A percentile compares a stretch with the other conserved stretches of the same genome.
Evolutionary conservation across 2,888 invertebrate genomes (phyloP).

Genomic region (Drosophila falleni): DNA sequence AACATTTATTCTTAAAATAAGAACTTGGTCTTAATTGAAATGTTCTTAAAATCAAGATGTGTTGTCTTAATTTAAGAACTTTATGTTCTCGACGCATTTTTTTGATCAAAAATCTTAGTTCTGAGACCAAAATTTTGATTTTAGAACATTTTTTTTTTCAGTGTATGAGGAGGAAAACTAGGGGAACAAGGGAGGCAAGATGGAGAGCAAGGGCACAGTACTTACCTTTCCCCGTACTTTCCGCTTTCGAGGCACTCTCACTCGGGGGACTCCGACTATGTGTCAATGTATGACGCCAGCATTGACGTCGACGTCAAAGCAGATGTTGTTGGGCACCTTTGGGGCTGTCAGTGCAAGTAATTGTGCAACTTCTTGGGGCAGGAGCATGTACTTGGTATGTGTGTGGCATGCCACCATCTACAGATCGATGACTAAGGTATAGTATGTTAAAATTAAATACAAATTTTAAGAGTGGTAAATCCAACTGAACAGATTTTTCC

Average conservation of each 20-base stretch:
- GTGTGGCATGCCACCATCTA: slow-evolving; percentile 6
- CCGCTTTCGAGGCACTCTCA: slow-evolving; percentile 1
- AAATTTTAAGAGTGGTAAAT: neutral
- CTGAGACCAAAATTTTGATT: no score
- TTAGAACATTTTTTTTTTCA: no score
- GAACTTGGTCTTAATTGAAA: no score
- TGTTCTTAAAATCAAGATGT: no score
- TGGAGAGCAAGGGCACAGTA: slow-evolving; percentile 1
- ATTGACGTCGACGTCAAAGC: slow-evolving; percentile 16
- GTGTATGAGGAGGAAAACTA: no score
- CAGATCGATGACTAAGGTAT: neutral
- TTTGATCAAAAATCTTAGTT: no score
- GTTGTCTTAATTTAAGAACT: no score
- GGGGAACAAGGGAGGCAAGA: neutral
- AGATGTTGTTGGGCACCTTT: slow-evolving; percentile 62
- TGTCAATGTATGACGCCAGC: slow-evolving; percentile 74
- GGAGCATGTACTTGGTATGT: slow-evolving; percentile 12
- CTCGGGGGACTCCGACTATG: slow-evolving; percentile 32
- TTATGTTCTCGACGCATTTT: no score
- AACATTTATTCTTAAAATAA: no score
- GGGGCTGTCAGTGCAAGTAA: slow-evolving; percentile 56
- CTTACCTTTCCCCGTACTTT: slow-evolving; percentile 14
- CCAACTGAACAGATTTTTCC: neutral
- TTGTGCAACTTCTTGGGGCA: slow-evolving; percentile 54
- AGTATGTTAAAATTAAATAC: neutral